Evolutionary conservation across 2,888 invertebrate species (phyloP), one percentile per base, ranked within the genome.

Genomic region (Lathronympha strigana): DNA sequence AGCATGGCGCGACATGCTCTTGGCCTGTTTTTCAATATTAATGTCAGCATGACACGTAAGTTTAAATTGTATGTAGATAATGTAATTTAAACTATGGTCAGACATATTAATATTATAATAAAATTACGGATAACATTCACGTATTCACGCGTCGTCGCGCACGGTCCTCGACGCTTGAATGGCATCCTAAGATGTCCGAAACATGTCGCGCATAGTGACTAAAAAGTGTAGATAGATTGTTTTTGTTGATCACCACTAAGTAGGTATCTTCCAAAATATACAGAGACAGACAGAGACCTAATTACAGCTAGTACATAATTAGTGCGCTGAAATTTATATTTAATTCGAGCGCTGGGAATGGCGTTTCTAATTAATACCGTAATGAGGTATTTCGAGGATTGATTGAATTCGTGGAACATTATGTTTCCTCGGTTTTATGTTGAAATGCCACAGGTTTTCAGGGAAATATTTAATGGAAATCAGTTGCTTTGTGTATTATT

Each of bases 351-450:
- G n/a, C 2, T 28, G 4, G 40, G 17, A 55, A 13, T 43, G 28
- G 40, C 25, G 28, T 55, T 28, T 25, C 40, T 55, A 17, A 55
- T 55, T 40, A 55, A 43, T 38, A 23, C 11, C 9, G 8, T 21
- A 51, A 51, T 51, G 6, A 51, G 19, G 13, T 51, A n/a, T 33
- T 51, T 33, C 13, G 21, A 51, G n/a, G n/a, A 33, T 33, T 51
- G 19, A 51, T 51, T 1, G 19, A 51, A 4, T 19, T 13, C 4
- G 33, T 21, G n/a, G 3, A 21, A 4, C n/a, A 21, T 51, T 21
- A 11, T 33, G 21, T 21, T 13, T 21, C 13, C 1, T 43, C 31
- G 11, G 33, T 33, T 51, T 19, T n/a, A 51, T 9, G 11, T 33
- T 13, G 23, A 47, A 47, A n/a, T 11, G n/a, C 23, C 11, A 33